Conservation (phyloP, 2,888 invertebrate species). For the Neoaliturus tenellus region DNA sequence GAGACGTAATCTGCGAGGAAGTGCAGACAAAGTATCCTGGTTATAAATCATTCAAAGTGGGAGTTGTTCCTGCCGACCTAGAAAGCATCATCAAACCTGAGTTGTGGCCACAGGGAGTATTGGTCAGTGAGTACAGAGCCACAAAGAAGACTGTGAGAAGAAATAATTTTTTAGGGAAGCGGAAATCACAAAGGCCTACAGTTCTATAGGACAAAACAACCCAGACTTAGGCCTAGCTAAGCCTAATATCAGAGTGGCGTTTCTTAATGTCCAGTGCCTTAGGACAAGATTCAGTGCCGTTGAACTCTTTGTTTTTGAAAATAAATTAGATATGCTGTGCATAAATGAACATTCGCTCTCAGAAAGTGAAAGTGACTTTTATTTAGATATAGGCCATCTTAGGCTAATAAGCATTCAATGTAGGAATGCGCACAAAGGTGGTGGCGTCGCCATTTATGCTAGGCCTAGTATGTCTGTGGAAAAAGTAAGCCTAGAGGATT, state of each 20-base stretch:
- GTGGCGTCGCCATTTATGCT: no score
- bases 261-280: not conserved
- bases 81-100: not conserved
- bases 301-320: not conserved
- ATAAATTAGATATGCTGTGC: not conserved
- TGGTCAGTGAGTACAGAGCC: not conserved
- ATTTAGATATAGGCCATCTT: no score
- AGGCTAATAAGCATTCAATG: no score
- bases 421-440: no score
- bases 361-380: not conserved
- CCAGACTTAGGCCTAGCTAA: not conserved
- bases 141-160: no score
- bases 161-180: no score
- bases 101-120: not conserved
- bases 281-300: not conserved
- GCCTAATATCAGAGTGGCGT: not conserved
- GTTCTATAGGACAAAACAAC: no score
- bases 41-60: not conserved
- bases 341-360: not conserved
- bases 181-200: no score
- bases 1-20: not conserved
- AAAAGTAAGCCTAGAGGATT: no score
- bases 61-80: not conserved
- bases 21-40: not conserved
- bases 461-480: no score